Conservation (phyloP, 2,797 vertebrate species). For the Psittacula echo region DNA sequence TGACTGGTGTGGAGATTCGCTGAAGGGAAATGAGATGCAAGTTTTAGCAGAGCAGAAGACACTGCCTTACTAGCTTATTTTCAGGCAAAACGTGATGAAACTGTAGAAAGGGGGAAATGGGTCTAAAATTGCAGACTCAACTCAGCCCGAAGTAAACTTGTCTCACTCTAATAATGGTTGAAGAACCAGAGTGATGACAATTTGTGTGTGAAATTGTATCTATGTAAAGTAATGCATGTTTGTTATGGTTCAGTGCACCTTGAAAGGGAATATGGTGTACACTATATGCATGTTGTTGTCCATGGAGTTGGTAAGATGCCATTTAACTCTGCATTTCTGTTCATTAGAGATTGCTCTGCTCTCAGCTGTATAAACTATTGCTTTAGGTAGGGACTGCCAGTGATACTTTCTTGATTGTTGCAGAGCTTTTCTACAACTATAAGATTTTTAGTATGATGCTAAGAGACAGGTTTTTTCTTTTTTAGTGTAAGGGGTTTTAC, state of each 20-base stretch:
- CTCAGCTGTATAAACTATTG: neutral
- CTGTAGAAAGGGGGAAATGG: neutral
- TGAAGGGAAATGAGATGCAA: neutral
- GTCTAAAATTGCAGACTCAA: neutral
- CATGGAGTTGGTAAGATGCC: neutral
- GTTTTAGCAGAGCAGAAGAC: neutral
- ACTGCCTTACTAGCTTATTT: neutral
- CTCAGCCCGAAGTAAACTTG: neutral
- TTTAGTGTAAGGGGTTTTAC: neutral
- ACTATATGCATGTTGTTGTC: neutral
- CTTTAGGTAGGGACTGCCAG: neutral
- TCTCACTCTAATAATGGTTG: neutral
- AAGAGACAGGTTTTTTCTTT: neutral
- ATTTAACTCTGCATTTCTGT: neutral
- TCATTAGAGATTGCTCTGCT: neutral
- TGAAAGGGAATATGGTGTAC: neutral
- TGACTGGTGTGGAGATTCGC: neutral
- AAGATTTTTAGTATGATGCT: neutral
- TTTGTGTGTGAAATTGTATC: conserved; percentile 24
- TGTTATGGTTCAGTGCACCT: neutral
- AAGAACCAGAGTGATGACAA: neutral
- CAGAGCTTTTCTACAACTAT: neutral
- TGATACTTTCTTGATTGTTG: neutral
- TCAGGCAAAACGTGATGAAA: neutral
- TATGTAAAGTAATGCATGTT: neutral